Evolutionary conservation across 2,113 vertebrate genomes (phyloP).

Genomic region (Chaetodon auriga): DNA sequence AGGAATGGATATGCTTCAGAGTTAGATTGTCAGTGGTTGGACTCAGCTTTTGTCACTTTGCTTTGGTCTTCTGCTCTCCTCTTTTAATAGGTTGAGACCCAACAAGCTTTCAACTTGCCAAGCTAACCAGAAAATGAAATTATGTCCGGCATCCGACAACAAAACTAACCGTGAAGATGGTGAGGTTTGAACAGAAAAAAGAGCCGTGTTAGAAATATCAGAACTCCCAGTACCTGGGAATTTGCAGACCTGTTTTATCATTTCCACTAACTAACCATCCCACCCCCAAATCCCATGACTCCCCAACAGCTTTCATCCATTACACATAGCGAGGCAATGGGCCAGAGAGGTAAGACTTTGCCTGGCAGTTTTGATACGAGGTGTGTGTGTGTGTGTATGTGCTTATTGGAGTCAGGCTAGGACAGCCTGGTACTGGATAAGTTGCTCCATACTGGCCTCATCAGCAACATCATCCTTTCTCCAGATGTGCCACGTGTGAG

Average conservation of each 20-base stretch:
- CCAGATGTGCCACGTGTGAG: constrained; percentile 88
- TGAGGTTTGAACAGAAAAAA: not conserved
- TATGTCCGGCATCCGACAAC: not conserved
- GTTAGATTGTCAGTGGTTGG: not conserved
- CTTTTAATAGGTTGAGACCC: not conserved
- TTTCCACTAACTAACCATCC: not conserved
- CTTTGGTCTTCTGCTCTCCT: not conserved
- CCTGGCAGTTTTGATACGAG: constrained; percentile 26
- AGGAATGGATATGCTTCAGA: constrained; percentile 7
- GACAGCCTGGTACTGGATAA: constrained; percentile 69
- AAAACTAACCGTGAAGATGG: not conserved
- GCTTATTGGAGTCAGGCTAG: constrained; percentile 46
- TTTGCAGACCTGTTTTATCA: constrained; percentile 17
- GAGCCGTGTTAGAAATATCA: not conserved
- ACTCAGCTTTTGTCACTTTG: not conserved
- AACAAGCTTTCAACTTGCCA: constrained; percentile 4
- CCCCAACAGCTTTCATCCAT: constrained; percentile 52
- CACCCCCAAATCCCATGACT: constrained; percentile 15
- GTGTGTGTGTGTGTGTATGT: not conserved
- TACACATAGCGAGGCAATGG: constrained; percentile 35
- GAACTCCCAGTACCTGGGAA: not conserved
- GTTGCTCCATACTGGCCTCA: constrained; percentile 67
- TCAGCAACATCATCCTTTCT: constrained; percentile 79
- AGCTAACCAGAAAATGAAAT: not conserved
- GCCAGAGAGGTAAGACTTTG: constrained; percentile 44